A percentile compares a stretch with the other conserved stretches of the same genome.
These are phyloP conservation scores for Grapholita molesta DNA, from an alignment of 1,140 invertebrate genomes.

Conservation along the genomic window DNA sequence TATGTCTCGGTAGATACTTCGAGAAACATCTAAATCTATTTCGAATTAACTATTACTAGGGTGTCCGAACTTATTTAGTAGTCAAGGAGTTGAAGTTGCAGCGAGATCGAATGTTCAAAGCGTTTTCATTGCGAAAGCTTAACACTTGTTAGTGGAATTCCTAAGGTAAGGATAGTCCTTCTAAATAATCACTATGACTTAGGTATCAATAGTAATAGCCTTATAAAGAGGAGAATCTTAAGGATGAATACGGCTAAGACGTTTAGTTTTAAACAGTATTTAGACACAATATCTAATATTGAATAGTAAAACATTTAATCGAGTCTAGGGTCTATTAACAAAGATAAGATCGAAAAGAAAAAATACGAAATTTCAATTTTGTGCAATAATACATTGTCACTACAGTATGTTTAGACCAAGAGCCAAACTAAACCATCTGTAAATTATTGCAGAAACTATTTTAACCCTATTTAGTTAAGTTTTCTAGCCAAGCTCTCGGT, in stretches of 20 bases:
- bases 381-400: conserved; percentile 46
- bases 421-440: neutral
- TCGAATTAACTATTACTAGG: conserved; percentile 30
- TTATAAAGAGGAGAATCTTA: conserved; percentile 56
- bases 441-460: conserved; percentile 23
- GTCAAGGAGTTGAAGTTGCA: conserved; percentile 50
- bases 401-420: neutral
- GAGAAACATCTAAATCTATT: conserved; percentile 15
- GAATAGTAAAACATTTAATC: conserved; percentile 15
- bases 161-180: conserved; percentile 36
- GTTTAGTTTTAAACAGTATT: conserved; percentile 27
- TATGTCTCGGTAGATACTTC: conserved; percentile 18
- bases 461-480: conserved; percentile 9
- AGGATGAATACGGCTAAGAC: conserved; percentile 39
- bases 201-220: conserved; percentile 55
- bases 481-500: neutral
- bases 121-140: conserved; percentile 54
- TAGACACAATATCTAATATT: conserved; percentile 41
- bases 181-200: conserved; percentile 64
- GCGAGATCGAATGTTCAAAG: conserved; percentile 66
- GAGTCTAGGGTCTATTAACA: neutral
- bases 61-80: conserved; percentile 46
- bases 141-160: conserved; percentile 43
- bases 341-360: neutral
- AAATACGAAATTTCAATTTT: conserved; percentile 28